A percentile compares a stretch with the other conserved stretches of the same genome.
These are phyloP conservation scores for Heloderma charlesbogerti DNA, from an alignment of 2,113 vertebrate genomes.

Conservation along the genomic window DNA sequence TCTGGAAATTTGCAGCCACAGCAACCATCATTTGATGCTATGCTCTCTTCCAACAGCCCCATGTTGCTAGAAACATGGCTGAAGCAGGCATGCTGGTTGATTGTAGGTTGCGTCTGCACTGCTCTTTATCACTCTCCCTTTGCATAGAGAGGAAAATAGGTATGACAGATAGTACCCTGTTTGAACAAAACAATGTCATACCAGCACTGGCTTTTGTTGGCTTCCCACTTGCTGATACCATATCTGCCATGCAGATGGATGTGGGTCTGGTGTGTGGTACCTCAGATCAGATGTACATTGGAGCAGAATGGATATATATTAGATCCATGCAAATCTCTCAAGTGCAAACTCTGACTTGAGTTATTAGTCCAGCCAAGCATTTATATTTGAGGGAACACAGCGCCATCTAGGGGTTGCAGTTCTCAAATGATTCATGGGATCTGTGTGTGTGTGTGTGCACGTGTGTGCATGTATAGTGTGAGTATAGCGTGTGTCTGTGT, in stretches of 20 bases:
- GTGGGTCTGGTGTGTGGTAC: neutral
- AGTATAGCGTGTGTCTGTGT: too few relatives aligned
- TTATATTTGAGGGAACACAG: constrained; percentile 11
- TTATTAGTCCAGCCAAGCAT: too few relatives aligned
- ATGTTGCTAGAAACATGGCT: neutral
- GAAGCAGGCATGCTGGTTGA: neutral
- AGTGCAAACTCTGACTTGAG: neutral
- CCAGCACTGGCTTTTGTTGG: neutral
- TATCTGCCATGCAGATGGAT: neutral
- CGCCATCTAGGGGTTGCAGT: neutral
- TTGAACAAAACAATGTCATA: neutral
- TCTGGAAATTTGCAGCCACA: neutral
- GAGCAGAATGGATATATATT: neutral
- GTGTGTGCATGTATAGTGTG: too few relatives aligned
- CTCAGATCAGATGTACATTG: neutral
- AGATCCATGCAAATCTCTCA: neutral
- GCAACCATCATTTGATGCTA: neutral
- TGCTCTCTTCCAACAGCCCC: neutral
- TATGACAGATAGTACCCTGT: neutral
- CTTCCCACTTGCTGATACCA: neutral
- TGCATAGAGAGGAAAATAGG: neutral
- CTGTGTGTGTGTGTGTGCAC: too few relatives aligned
- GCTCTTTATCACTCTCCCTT: neutral
- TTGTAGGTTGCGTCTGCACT: neutral
- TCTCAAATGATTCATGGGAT: neutral